Conservation (phyloP, 2,113 vertebrate genomes). For the Oenanthe oenanthe region DNA sequence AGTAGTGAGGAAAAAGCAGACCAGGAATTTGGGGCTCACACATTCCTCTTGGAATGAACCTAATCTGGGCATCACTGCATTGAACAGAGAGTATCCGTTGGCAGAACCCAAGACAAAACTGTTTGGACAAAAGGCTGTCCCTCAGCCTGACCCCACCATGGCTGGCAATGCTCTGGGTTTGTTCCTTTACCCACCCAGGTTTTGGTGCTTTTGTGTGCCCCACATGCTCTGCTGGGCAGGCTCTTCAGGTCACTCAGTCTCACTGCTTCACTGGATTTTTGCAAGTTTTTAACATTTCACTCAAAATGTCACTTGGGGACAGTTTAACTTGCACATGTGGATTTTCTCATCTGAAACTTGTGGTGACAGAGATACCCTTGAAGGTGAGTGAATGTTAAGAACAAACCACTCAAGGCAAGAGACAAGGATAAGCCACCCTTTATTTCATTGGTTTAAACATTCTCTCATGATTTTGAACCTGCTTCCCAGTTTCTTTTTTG, state of each 20-base stretch:
- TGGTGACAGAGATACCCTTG: background rate
- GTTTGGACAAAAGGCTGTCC: rapidly evolving
- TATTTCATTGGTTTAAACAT: background rate
- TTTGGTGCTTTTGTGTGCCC: background rate
- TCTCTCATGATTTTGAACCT: background rate
- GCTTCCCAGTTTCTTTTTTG: background rate
- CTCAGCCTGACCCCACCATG: background rate
- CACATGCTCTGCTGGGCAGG: background rate
- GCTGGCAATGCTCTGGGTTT: background rate
- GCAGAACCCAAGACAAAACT: background rate
- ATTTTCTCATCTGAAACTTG: background rate
- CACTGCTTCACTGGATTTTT: background rate
- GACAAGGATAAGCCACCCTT: background rate
- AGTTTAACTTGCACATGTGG: background rate
- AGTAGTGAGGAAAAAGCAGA: background rate
- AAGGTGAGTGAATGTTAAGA: background rate
- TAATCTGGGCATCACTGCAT: background rate
- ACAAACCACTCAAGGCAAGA: background rate
- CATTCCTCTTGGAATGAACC: background rate
- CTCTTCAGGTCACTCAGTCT: rapidly evolving
- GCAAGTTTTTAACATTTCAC: background rate
- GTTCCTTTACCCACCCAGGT: background rate
- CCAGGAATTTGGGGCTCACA: background rate
- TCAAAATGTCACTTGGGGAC: background rate
- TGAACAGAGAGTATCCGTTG: background rate